Conservation (phyloP, 2,797 vertebrate species). For the Spinibarbus caldwelli region DNA sequence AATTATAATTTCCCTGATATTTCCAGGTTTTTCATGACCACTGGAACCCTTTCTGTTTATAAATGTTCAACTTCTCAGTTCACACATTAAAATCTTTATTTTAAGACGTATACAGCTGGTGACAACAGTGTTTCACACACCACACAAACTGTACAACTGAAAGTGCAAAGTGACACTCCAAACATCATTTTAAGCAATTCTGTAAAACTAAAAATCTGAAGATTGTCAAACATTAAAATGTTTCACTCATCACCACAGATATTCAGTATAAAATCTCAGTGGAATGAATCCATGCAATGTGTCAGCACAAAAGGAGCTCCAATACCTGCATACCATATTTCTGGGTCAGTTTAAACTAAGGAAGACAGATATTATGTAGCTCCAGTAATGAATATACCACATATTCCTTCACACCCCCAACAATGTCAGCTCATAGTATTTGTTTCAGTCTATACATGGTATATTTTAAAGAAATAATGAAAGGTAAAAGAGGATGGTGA, state of each 20-base stretch:
- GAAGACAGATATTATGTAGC: not conserved
- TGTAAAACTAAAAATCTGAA: constrained; percentile 13
- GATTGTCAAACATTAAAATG: constrained; percentile 8
- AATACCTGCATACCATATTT: constrained; percentile 2
- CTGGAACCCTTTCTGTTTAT: not conserved
- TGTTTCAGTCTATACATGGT: not conserved
- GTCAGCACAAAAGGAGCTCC: not conserved
- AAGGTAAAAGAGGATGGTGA: not conserved
- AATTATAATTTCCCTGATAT: too few relatives aligned
- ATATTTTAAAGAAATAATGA: not conserved
- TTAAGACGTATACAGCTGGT: constrained; percentile 19
- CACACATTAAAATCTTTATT: constrained; percentile 48
- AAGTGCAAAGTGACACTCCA: constrained; percentile 50
- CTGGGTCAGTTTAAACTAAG: not conserved
- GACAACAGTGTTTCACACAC: constrained; percentile 29
- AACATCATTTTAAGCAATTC: constrained; percentile 2
- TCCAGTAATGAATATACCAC: not conserved
- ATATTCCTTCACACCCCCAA: not conserved
- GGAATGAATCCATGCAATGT: constrained; percentile 8
- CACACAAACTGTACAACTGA: constrained; percentile 3
- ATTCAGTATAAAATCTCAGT: constrained; percentile 19
- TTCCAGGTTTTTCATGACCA: not conserved
- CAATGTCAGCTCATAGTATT: constrained; percentile 13
- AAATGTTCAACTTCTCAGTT: not conserved
- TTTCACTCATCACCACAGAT: constrained; percentile 14